Evolutionary conservation across 1,140 invertebrate species (phyloP).

Genomic region (Atta colombica): DNA sequence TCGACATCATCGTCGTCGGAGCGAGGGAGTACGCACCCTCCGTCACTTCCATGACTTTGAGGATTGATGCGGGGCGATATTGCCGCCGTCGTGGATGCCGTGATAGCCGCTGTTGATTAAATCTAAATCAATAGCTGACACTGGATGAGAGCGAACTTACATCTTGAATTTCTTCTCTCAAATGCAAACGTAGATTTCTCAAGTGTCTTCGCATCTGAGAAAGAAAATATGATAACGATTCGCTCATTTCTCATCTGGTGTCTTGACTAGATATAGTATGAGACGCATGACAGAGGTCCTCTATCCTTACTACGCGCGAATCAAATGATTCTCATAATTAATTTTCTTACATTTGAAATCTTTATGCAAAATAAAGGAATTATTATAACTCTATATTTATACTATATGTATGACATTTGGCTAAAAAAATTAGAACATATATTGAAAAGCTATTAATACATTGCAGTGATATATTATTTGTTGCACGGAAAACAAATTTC

Average conservation of each 20-base stretch:
- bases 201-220: not conserved
- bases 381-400: not conserved
- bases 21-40: conserved; percentile 8
- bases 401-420: not conserved
- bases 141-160: not conserved
- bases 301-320: not conserved
- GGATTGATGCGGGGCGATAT: conserved; percentile 50
- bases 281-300: conserved; percentile 31
- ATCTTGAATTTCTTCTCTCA: not conserved
- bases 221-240: not conserved
- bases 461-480: not conserved
- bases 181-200: not conserved
- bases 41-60: conserved; percentile 48
- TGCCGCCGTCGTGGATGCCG: conserved; percentile 18
- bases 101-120: conserved; percentile 43
- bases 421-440: not conserved
- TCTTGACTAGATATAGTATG: conserved; percentile 33
- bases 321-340: not conserved
- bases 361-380: not conserved
- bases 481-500: too few relatives aligned
- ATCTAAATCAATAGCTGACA: conserved; percentile 28
- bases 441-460: not conserved
- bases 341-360: not conserved
- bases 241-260: not conserved
- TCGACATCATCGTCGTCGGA: conserved; percentile 4